Evolutionary conservation across 2,113 vertebrate species (phyloP).

Genomic region (Cebus imitator): DNA sequence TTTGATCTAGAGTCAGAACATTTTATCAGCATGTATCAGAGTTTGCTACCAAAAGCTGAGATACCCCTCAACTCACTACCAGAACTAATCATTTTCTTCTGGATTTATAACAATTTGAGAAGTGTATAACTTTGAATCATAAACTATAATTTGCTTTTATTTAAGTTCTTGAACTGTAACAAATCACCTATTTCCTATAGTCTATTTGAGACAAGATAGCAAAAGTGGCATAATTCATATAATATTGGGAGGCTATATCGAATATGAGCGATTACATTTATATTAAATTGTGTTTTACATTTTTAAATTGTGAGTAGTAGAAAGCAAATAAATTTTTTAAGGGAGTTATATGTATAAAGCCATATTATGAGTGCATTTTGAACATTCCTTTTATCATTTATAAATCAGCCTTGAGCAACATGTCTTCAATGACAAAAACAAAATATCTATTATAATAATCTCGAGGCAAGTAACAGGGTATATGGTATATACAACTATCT

Average conservation of each 20-base stretch:
- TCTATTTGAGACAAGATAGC: conserved; percentile 26
- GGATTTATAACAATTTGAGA: conserved; percentile 46
- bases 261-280: conserved; percentile 28
- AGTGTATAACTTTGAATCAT: conserved; percentile 16
- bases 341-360: neutral
- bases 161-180: conserved; percentile 34
- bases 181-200: conserved; percentile 35
- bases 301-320: conserved; percentile 18
- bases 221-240: conserved; percentile 6
- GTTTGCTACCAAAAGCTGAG: neutral
- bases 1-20: neutral
- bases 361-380: neutral
- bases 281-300: conserved; percentile 44
- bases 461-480: neutral
- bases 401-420: conserved; percentile 20
- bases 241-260: conserved; percentile 20
- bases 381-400: conserved; percentile 39
- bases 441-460: conserved; percentile 35
- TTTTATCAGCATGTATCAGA: neutral
- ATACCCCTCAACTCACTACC: neutral
- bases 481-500: neutral
- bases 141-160: conserved; percentile 51
- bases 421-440: conserved; percentile 37
- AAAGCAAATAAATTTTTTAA: conserved; percentile 3
- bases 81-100: conserved; percentile 9